Evolutionary conservation across 2,888 invertebrate species (phyloP).

Genomic region (Uloborus plumipes): DNA sequence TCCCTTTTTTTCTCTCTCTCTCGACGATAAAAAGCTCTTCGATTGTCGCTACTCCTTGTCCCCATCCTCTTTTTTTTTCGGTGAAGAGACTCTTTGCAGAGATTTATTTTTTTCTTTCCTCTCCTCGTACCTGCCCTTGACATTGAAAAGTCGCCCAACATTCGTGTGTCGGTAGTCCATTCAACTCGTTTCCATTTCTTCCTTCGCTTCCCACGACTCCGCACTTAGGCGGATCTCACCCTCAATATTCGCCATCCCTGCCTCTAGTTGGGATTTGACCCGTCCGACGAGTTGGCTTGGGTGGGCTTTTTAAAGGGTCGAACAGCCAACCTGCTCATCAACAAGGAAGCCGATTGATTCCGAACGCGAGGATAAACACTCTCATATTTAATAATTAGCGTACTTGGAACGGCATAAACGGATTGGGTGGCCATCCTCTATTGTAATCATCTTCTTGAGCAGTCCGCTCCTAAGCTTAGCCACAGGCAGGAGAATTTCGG

Average conservation of each 20-base stretch:
- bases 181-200: slow-evolving; percentile 37
- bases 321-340: too few relatives aligned
- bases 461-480: too few relatives aligned
- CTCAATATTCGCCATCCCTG: not conserved
- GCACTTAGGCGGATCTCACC: slow-evolving; percentile 12
- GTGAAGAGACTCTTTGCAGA: too few relatives aligned
- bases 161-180: slow-evolving; percentile 37
- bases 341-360: too few relatives aligned
- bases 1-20: too few relatives aligned
- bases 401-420: too few relatives aligned
- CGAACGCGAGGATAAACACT: too few relatives aligned
- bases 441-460: too few relatives aligned
- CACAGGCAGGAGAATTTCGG: too few relatives aligned
- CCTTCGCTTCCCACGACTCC: slow-evolving; percentile 41
- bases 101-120: slow-evolving; percentile 1
- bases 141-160: slow-evolving; percentile 43
- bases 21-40: slow-evolving; percentile 1
- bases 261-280: not conserved
- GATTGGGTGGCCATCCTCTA: too few relatives aligned
- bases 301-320: slow-evolving; percentile 15
- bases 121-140: slow-evolving; percentile 48
- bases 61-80: not conserved
- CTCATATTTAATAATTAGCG: too few relatives aligned
- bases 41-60: not conserved
- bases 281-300: slow-evolving; percentile 21